Evolutionary conservation across 2,888 invertebrate genomes (phyloP).

Genomic region (Meandrusa payeni): DNA sequence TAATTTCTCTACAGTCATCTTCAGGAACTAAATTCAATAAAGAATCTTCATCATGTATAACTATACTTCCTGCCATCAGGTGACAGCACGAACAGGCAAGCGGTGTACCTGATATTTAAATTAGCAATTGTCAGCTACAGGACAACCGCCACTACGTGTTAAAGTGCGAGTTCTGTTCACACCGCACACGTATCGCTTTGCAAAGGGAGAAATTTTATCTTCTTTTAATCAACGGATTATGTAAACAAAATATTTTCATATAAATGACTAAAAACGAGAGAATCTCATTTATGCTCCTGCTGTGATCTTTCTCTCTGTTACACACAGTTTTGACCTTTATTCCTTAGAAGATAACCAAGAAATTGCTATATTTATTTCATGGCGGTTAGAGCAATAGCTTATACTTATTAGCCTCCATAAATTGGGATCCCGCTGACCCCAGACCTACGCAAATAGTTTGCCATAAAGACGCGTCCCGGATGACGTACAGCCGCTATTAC

Average conservation of each 20-base stretch:
- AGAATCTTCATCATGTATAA: too few relatives aligned
- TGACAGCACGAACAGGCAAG: too few relatives aligned
- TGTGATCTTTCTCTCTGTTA: background rate
- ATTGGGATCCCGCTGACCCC: conserved; percentile 26
- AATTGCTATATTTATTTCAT: conserved; percentile 1
- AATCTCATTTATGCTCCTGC: too few relatives aligned
- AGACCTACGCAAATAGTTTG: conserved; percentile 26
- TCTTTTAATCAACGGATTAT: background rate
- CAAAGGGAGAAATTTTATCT: too few relatives aligned
- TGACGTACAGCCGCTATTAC: conserved; percentile 24
- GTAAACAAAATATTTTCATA: conserved; percentile 3
- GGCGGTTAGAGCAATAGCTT: conserved; percentile 3
- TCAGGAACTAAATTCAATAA: too few relatives aligned
- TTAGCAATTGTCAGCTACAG: too few relatives aligned
- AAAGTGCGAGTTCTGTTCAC: too few relatives aligned
- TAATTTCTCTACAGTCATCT: too few relatives aligned
- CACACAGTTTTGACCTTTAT: background rate
- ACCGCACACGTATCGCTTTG: too few relatives aligned
- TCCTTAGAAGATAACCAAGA: background rate
- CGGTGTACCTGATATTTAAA: too few relatives aligned
- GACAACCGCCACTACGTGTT: too few relatives aligned
- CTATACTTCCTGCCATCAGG: too few relatives aligned
- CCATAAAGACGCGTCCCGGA: conserved; percentile 26
- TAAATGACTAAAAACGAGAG: conserved; percentile 9
- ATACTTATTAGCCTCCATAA: conserved; percentile 28